A percentile compares a stretch with the other conserved stretches of the same genome.
phyloP scores from a whole-genome alignment of 2,797 vertebrate species.

The Tenualosa thibaudeaui region DNA sequence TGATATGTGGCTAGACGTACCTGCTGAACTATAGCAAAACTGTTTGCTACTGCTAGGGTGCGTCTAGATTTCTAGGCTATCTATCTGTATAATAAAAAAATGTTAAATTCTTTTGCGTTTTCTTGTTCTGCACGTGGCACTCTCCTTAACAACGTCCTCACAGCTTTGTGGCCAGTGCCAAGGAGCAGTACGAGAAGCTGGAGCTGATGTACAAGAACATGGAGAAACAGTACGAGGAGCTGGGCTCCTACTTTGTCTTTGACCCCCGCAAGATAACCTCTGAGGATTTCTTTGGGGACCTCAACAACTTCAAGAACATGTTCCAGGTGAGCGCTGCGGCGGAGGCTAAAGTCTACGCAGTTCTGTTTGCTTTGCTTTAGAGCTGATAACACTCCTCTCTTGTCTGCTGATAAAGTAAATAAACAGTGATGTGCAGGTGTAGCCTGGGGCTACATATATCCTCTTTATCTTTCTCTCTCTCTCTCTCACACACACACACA shows the following conservation, averaged over 20 bases:
- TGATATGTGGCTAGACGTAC: no score
- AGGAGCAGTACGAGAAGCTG: constrained; percentile 81
- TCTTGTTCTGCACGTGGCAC: neutral
- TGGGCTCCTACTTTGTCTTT: constrained; percentile 81
- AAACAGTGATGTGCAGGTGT: neutral
- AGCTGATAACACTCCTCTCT: neutral
- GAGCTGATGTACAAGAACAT: constrained; percentile 84
- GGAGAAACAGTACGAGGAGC: constrained; percentile 78
- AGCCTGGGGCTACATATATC: neutral
- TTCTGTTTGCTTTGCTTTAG: neutral
- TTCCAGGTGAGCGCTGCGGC: constrained; percentile 76
- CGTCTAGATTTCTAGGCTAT: no score
- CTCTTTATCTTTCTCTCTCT: neutral
- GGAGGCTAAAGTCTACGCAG: neutral
- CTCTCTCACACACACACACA: neutral
- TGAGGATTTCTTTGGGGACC: constrained; percentile 84
- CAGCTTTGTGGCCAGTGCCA: constrained; percentile 79
- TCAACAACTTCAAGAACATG: constrained; percentile 86
- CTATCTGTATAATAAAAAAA: neutral
- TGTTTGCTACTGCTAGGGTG: no score
- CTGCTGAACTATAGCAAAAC: no score
- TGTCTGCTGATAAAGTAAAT: neutral
- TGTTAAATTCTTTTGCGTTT: neutral
- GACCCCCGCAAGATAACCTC: constrained; percentile 77
- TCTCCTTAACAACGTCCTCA: constrained; percentile 72